phyloP scores from a whole-genome alignment of 2,888 invertebrate genomes.

The Heliothis peltigera region DNA sequence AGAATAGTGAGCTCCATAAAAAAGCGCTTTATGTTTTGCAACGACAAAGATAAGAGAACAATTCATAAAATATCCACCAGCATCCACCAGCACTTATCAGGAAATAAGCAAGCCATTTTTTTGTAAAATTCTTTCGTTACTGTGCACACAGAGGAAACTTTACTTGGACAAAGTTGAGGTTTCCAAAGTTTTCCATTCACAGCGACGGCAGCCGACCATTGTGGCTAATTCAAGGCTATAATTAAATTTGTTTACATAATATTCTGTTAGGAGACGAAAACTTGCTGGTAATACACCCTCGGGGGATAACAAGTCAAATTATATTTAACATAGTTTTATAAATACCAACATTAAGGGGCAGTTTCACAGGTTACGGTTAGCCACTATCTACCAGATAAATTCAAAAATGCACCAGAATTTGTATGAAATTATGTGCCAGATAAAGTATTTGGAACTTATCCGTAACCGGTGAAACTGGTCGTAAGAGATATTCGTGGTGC shows the following conservation, averaged over 20 bases:
- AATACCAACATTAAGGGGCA: slow-evolving; percentile 47
- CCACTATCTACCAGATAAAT: too few relatives aligned
- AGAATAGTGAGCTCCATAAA: background rate
- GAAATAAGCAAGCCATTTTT: slow-evolving; percentile 71
- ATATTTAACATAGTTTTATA: slow-evolving; percentile 56
- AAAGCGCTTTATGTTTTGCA: slow-evolving; percentile 8
- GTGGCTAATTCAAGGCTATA: slow-evolving; percentile 87
- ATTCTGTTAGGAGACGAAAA: slow-evolving; percentile 79
- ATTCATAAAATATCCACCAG: slow-evolving; percentile 31
- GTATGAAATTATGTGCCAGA: too few relatives aligned
- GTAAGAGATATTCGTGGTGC: slow-evolving; percentile 35
- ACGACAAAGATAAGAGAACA: slow-evolving; percentile 22
- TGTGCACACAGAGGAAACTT: slow-evolving; percentile 73
- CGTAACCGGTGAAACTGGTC: too few relatives aligned
- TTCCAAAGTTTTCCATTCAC: slow-evolving; percentile 82
- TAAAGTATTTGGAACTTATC: too few relatives aligned
- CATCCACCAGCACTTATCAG: slow-evolving; percentile 66
- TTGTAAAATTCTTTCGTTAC: slow-evolving; percentile 76
- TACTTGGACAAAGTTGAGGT: slow-evolving; percentile 82
- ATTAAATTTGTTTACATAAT: slow-evolving; percentile 88
- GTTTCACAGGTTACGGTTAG: too few relatives aligned
- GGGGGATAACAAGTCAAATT: slow-evolving; percentile 58
- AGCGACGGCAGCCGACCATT: slow-evolving; percentile 80
- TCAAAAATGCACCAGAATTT: too few relatives aligned
- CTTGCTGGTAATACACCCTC: slow-evolving; percentile 70